Conservation (phyloP, 2,797 vertebrate species). For the Hyperoplus lanceolatus region DNA sequence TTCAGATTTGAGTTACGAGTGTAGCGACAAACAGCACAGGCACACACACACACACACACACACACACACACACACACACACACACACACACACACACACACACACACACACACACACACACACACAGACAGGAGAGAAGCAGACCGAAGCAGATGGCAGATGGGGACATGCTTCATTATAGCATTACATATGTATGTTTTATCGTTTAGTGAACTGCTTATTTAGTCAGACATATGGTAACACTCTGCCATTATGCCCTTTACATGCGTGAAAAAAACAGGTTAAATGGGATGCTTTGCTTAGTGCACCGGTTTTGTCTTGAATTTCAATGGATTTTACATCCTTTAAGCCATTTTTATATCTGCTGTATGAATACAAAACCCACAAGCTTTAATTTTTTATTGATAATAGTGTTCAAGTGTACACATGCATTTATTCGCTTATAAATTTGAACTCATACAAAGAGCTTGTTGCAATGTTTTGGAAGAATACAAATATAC, state of each 20-base stretch:
- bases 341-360: constrained; percentile 34
- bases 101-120: constrained; percentile 37
- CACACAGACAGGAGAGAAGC: constrained; percentile 30
- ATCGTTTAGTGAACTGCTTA: constrained; percentile 74
- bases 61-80: constrained; percentile 12
- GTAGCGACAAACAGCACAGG: constrained; percentile 48
- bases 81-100: constrained; percentile 26
- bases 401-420: not conserved
- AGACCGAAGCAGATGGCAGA: constrained; percentile 77
- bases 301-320: constrained; percentile 40
- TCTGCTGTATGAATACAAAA: constrained; percentile 18
- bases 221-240: constrained; percentile 78
- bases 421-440: constrained; percentile 4
- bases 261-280: constrained; percentile 72
- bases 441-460: not conserved
- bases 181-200: constrained; percentile 72
- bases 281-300: constrained; percentile 62
- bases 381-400: not conserved
- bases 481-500: not conserved
- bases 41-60: constrained; percentile 19
- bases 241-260: constrained; percentile 66
- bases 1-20: constrained; percentile 65
- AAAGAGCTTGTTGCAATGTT: not conserved
- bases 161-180: constrained; percentile 79
- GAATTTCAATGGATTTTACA: constrained; percentile 49